Conservation (phyloP, 2,888 invertebrate genomes). For the Tetrapedia diversipes region DNA sequence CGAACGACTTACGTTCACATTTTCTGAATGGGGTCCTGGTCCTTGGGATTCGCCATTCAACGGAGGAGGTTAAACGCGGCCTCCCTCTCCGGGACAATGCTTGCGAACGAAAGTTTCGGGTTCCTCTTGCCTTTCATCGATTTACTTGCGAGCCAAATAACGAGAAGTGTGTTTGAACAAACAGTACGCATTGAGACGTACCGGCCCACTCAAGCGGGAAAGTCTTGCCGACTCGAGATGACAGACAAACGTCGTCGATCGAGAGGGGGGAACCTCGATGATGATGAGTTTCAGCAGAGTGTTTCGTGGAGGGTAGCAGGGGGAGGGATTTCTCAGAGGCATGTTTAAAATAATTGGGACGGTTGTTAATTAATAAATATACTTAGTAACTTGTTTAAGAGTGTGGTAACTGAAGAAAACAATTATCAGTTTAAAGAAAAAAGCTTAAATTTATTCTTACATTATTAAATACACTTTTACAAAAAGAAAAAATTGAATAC, state of each 20-base stretch:
- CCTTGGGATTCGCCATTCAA: conserved; percentile 62
- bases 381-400: too few relatives aligned
- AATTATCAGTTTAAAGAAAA: too few relatives aligned
- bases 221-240: conserved; percentile 50
- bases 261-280: not conserved
- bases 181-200: conserved; percentile 60
- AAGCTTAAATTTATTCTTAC: too few relatives aligned
- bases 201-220: conserved; percentile 56
- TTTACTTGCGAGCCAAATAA: conserved; percentile 48
- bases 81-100: conserved; percentile 59
- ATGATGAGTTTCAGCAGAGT: not conserved
- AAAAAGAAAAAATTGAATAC: too few relatives aligned
- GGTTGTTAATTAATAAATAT: too few relatives aligned
- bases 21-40: conserved; percentile 55
- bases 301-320: not conserved
- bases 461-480: too few relatives aligned
- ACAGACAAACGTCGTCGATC: conserved; percentile 42
- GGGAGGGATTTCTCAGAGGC: not conserved
- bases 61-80: conserved; percentile 61
- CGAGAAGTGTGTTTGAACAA: conserved; percentile 61
- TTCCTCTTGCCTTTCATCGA: conserved; percentile 7
- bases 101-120: conserved; percentile 20
- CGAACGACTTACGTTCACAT: conserved; percentile 59
- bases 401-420: too few relatives aligned
- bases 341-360: too few relatives aligned